Evolutionary conservation across 2,797 vertebrate species (phyloP), one percentile per base, ranked within the genome.

Genomic region (Eulemur mongoz): DNA sequence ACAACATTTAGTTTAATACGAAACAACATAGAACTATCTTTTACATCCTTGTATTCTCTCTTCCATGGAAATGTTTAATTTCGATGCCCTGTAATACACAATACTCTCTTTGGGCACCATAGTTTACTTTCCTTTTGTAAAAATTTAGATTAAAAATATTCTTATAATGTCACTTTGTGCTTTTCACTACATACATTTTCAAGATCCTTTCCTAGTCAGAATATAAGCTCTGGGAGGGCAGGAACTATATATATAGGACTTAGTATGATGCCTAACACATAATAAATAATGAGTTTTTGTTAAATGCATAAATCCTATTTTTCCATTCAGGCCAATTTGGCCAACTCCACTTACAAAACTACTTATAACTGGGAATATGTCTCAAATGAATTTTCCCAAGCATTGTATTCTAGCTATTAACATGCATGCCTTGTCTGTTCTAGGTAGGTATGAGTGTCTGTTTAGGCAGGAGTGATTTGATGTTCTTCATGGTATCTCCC

Each of bases 1-100:
- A 86, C 7, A 90, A 69, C 88, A 92, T n/a, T 32, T 70, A 59
- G 32, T n/a, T 91, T 91, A 92, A 40, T 79, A 82, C 78, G 63
- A 81, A 70, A 79, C 22, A 59, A 43, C 43, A 72, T 75, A 40
- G 52, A 92, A 30, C 14, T 89, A 25, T 65, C 8, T 20, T 88
- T 79, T 96, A 72, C 22, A 1, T 45, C 0, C 0, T 0, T 95
- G 4, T 23, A 89, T 92, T 75, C 18, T 96, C 18, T 91, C 8
- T 15, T 95, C 73, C 50, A 76, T 61, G 0, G 10, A 92, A 7
- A 23, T 79, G 80, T 90, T 89, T 1, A 14, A 92, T 97, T 91
- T 73, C 93, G 5, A 93, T 72, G 38, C 22, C 22, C 91, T 67
- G 8, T 65, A 57, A 59, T 52, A 32, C 4, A 25, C 15, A 86